Percentiles rank a stretch among this genome's conserved stretches.
Evolutionary conservation across 2,113 vertebrate species (phyloP).

Genomic region (Eulemur rufifrons): DNA sequence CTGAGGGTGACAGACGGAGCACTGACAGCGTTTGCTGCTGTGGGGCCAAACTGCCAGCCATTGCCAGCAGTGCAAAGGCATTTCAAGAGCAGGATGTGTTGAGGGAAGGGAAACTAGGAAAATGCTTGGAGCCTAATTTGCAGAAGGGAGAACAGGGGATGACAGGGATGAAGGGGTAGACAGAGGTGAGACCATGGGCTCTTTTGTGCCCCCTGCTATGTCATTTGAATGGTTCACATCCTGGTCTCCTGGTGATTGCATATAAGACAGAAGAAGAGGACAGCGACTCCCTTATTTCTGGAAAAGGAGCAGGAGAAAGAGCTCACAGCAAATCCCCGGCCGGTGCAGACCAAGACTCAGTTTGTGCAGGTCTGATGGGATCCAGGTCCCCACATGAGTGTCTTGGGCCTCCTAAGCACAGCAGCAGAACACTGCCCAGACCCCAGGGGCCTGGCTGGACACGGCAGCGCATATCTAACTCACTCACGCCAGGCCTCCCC

Average conservation of each 20-base stretch:
- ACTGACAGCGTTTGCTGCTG: too few relatives aligned
- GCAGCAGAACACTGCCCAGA: background rate
- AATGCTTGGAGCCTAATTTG: background rate
- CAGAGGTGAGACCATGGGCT: background rate
- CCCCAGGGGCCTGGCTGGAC: background rate
- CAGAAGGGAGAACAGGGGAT: background rate
- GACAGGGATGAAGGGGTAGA: background rate
- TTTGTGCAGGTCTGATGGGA: background rate
- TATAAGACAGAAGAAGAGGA: background rate
- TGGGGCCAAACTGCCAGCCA: background rate
- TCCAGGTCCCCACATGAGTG: background rate
- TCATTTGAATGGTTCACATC: background rate
- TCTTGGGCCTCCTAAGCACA: background rate
- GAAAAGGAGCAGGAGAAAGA: background rate
- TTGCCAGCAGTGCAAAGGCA: background rate
- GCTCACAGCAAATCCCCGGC: background rate
- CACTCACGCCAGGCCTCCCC: background rate
- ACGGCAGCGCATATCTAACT: too few relatives aligned
- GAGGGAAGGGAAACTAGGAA: background rate
- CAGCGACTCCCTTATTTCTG: background rate
- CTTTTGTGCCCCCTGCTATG: background rate
- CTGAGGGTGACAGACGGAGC: background rate
- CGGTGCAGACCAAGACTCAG: background rate
- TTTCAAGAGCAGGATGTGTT: fast-evolving
- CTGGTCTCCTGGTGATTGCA: background rate